Base-by-base conservation (phyloP, 1,140 invertebrate genomes). In the Zaprionus africanus region DNA sequence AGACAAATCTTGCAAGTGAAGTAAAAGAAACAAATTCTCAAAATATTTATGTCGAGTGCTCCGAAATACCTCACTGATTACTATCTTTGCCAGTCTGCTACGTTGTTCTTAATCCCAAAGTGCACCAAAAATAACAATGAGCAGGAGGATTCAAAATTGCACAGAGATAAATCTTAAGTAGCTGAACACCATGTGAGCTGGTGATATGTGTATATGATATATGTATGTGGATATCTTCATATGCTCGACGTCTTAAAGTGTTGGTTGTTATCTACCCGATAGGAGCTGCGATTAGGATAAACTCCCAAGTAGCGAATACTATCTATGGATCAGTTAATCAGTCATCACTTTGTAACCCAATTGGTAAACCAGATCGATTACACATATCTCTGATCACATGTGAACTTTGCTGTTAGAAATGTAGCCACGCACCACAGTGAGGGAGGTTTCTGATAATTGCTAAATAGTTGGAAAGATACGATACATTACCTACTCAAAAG, bases 281-380 rank as follows among this genome's bases (percentile, higher is more conserved):
- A 76, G 60, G 19, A 64, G 19, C 60, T 59, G 59, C 26, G 59
- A 70, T 70, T 76, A 59, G 67, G n/a, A 12, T 53, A 4, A 41
- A 58, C 41, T 49, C 26, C 49, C 28, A 43, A 70, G 28, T 56
- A 69, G 11, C 22, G 36, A 62, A 71, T 70, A 69, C 49, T 51
- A 53, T 60, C 64, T 66, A 46, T 17, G n/a, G 4, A 34, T 58
- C 56, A 34, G 31, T 36, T 28, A 28, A 64, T 64, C 63, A 56
- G 63, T 31, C 17, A 19, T 58, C 70, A 67, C 58, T 59, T 68
- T 53, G 62, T 65, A 46, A 54, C 79, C 66, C 60, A 85, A 75
- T 88, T 80, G 77, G 79, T 80, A 72, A 82, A 82, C 69, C 83
- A 78, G 83, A 86, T 76, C 24, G 22, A 1, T 56, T 51, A 22